These are phyloP conservation scores for Cydia pomonella DNA, from an alignment of 1,140 invertebrate species.

Conservation along the genomic window DNA sequence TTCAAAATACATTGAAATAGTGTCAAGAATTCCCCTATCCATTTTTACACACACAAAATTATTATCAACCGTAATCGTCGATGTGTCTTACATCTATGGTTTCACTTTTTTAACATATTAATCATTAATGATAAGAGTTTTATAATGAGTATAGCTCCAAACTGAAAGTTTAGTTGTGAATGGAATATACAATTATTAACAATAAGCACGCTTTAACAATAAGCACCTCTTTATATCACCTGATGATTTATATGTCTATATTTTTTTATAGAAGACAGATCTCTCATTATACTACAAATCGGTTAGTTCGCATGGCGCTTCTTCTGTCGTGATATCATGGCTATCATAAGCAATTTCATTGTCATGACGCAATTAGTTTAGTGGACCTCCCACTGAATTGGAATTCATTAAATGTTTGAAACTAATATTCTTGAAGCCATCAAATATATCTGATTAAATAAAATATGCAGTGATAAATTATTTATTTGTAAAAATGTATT, in stretches of 20 bases:
- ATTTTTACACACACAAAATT: no score
- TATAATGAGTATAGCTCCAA: no score
- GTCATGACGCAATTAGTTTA: conserved; percentile 75
- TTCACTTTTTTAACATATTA: no score
- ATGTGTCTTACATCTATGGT: no score
- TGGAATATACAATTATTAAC: no score
- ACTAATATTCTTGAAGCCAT: background rate
- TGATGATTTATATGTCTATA: background rate
- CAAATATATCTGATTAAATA: background rate
- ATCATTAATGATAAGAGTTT: no score
- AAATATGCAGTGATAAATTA: background rate
- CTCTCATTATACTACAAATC: conserved; percentile 4
- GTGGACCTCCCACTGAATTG: conserved; percentile 63
- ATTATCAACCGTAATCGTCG: no score
- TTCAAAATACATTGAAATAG: background rate
- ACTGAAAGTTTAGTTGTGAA: no score
- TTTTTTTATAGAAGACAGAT: background rate
- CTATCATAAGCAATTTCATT: conserved; percentile 77
- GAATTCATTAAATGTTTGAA: conserved; percentile 26
- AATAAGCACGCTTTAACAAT: no score
- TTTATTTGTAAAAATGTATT: no score
- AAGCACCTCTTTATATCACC: no score
- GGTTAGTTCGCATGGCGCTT: conserved; percentile 74
- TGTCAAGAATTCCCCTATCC: background rate
- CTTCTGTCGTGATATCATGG: conserved; percentile 69